Evolutionary conservation across 2,113 vertebrate genomes (phyloP), one percentile per base, ranked within the genome.

Genomic region (Taxidea taxus): DNA sequence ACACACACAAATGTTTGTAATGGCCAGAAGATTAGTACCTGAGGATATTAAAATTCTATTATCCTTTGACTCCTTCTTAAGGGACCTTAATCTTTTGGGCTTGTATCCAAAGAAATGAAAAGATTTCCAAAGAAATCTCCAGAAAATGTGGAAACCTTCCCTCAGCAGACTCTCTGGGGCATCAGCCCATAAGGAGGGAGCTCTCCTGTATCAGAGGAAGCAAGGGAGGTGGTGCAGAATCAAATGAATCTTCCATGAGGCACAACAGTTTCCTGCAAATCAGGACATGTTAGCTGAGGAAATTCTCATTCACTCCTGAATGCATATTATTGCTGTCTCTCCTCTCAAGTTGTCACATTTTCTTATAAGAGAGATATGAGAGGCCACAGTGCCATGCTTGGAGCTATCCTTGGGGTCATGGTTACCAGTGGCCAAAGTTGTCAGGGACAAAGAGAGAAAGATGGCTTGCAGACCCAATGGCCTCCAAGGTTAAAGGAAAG

Each of bases 51-150:
- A 51, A 88, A 70, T 82, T 87, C 16, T 80, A 21, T 86, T 88
- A 27, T 44, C 20, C 11, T 94, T 90, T 91, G 18, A 88, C 31
- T 88, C 27, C n/a, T 81, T 78, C 27, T 66, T 85, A 96, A 81
- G 64, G 44, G 23, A 90, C 51, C 15, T 87, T 90, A 21, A 88
- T 39, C 39, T 60, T 96, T 66, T 82, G 44, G 70, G n/a, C 27
- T 85, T 27, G 1, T 39, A 47, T 89, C 9, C 75, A 91, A 95
- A 88, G 29, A 82, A 88, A 86, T 42, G 39, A 68, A 70, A 12
- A 16, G 27, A 2, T 77, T 88, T 10, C 74, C 7, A 29, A 77
- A 77, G 74, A 77, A 77, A 47, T 18, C 7, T 94, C 49, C 10
- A 44, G 86, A 54, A 72, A 93, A 27, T 37, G 8, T 74, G 29